Evolutionary conservation across 2,797 vertebrate species (phyloP), one percentile per base, ranked within the genome.

Genomic region (Ibycter americanus): DNA sequence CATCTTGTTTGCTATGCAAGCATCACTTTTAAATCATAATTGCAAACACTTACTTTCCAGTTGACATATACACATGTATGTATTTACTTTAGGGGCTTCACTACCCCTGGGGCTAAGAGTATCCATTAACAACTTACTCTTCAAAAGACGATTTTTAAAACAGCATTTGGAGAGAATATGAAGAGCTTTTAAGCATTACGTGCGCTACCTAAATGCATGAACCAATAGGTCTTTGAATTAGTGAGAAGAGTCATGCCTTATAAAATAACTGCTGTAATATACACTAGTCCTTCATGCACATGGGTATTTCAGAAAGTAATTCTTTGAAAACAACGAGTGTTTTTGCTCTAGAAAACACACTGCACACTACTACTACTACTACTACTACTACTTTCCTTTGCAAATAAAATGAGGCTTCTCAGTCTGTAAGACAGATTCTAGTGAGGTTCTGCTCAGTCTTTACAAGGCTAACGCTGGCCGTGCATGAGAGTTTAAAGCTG

Each of bases 91-190:
- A 18, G 68, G 11, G 61, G 8, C 19, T 93, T 92, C n/a, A 40
- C 22, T 85, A 5, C 74, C 36, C 85, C 52, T 76, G 29, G 46
- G 56, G 36, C 65, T 89, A 92, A 58, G 56, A 66, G 27, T 61
- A 83, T 67, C 61, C 76, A 68, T 83, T 58, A 90, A 87, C 59
- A 88, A 71, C 31, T 83, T 91, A 58, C 15, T 90, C 86, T 42
- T 81, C 83, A n/a, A 95, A 58, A 95, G 55, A 46, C 89, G 5
- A 93, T 91, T 97, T 95, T 93, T 97, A 31, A 86, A 86, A 67
- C 32, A 85, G 74, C 54, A 70, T 83, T 83, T 66, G 65, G 46
- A 96, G 83, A 85, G 68, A 96, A 73, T 11, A 62, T 59, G 63
- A 94, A 78, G 63, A 49, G 29, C 67, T 90, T 93, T 85, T 56